Evolutionary conservation across 2,113 vertebrate species (phyloP).

Genomic region (Cinclus mexicanus): DNA sequence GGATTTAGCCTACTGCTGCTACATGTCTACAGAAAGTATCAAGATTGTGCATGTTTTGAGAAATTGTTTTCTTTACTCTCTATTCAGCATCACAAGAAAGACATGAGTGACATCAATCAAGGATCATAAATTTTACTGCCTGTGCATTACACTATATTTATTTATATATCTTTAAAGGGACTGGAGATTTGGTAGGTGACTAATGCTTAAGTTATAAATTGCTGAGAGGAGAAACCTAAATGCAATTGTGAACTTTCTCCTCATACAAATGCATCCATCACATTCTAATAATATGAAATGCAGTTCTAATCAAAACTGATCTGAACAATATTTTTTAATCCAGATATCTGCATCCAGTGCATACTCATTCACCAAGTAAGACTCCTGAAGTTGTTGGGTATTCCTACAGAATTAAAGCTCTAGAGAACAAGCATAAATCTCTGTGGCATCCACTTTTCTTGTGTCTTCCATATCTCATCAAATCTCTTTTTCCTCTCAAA

Average conservation of each 20-base stretch:
- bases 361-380: neutral
- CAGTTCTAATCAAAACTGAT: neutral
- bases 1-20: neutral
- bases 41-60: neutral
- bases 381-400: neutral
- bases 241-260: neutral
- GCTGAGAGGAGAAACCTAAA: conserved; percentile 6
- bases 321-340: neutral
- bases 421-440: neutral
- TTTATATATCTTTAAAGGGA: neutral
- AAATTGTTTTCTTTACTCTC: neutral
- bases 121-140: conserved; percentile 4
- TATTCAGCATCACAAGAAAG: neutral
- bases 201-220: conserved; percentile 32
- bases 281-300: neutral
- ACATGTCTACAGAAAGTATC: neutral
- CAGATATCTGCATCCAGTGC: neutral
- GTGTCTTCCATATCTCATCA: neutral
- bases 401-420: neutral
- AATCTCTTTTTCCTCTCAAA: neutral
- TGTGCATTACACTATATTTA: neutral
- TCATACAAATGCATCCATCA: conserved; percentile 20
- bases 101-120: neutral
- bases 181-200: conserved; percentile 45
- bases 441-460: neutral